phyloP scores from a whole-genome alignment of 1,140 invertebrate species.

The Conus ventricosus region DNA sequence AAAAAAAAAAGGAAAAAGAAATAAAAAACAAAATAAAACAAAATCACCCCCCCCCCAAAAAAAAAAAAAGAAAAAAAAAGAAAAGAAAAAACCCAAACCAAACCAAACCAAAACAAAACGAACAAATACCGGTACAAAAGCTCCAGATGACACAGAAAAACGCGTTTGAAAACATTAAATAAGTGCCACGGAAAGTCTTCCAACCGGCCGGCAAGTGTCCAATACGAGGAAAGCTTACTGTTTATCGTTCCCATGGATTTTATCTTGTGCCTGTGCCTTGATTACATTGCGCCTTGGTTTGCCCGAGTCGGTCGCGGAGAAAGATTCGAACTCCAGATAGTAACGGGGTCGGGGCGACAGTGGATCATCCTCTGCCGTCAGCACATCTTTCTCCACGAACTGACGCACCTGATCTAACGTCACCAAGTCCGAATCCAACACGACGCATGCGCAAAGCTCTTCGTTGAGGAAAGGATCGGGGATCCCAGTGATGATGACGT shows the following conservation, averaged over 20 bases:
- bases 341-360: constrained; percentile 20
- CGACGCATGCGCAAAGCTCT: constrained; percentile 28
- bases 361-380: constrained; percentile 14
- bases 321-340: constrained; percentile 25
- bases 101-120: no score
- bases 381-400: constrained; percentile 20
- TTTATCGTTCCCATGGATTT: not conserved
- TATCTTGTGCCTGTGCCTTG: not conserved
- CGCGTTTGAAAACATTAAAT: no score
- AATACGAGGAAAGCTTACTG: not conserved
- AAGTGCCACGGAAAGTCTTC: no score
- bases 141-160: no score
- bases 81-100: no score
- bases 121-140: no score
- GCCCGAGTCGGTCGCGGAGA: not conserved
- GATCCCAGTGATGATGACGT: not conserved
- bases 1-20: no score
- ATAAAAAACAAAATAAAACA: no score
- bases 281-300: constrained; percentile 1
- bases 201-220: no score
- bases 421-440: constrained; percentile 5
- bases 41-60: no score
- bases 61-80: no score
- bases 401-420: not conserved
- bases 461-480: constrained; percentile 30